Conservation (phyloP, 2,797 vertebrate genomes). For the Trematomus bernacchii region DNA sequence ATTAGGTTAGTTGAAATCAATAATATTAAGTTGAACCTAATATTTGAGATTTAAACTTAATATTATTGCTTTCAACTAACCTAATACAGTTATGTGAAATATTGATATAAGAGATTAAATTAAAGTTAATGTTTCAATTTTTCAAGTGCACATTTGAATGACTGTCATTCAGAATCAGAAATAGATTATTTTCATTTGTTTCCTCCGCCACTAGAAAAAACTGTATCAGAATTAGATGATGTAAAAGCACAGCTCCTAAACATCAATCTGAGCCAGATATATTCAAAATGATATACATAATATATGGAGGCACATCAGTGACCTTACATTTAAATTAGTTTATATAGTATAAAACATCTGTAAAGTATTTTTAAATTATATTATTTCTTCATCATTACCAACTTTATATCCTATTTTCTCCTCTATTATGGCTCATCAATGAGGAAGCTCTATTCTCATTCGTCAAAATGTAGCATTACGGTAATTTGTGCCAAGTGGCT, state of each 20-base stretch:
- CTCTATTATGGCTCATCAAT: neutral
- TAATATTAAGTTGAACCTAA: too few species aligned
- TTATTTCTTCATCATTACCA: neutral
- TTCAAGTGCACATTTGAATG: too few species aligned
- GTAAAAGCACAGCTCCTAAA: neutral
- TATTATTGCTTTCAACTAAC: too few species aligned
- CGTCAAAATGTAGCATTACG: conserved; percentile 13
- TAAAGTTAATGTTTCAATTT: too few species aligned
- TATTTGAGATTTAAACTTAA: too few species aligned
- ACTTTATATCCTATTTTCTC: neutral
- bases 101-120: too few species aligned
- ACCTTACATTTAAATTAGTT: neutral
- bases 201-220: neutral
- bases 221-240: neutral
- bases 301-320: conserved; percentile 1
- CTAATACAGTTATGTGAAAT: too few species aligned
- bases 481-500: neutral
- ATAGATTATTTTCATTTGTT: neutral
- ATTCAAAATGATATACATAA: neutral
- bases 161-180: neutral
- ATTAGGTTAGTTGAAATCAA: too few species aligned
- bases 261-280: neutral
- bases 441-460: neutral
- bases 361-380: neutral
- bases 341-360: neutral